These are phyloP conservation scores for Felis chaus DNA, from an alignment of 2,113 vertebrate genomes.

Conservation along the genomic window DNA sequence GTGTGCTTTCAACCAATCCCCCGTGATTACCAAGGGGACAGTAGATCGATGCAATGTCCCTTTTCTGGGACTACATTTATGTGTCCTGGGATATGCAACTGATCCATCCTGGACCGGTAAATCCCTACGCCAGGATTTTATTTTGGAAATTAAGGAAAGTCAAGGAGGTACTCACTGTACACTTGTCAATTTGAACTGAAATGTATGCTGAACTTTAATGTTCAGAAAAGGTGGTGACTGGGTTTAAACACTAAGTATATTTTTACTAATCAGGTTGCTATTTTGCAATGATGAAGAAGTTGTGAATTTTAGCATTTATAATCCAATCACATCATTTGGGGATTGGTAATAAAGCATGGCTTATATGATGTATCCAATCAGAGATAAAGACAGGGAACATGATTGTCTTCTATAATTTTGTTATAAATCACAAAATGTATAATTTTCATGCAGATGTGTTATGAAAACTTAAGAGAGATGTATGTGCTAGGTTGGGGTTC, in stretches of 20 bases:
- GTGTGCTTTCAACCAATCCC: background rate
- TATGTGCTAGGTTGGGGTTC: background rate
- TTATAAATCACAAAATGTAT: slow-evolving; percentile 19
- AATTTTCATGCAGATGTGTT: slow-evolving; percentile 1
- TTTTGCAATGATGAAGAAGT: slow-evolving; percentile 25
- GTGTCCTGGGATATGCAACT: background rate
- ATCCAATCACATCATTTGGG: slow-evolving; percentile 25
- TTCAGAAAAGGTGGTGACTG: background rate
- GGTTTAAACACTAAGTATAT: background rate
- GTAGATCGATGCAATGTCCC: background rate
- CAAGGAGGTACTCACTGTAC: background rate
- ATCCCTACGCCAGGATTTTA: background rate
- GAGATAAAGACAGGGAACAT: slow-evolving; percentile 45
- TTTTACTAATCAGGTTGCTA: slow-evolving; percentile 25
- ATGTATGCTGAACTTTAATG: background rate
- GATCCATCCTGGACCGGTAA: background rate
- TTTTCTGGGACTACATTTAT: background rate
- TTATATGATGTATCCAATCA: slow-evolving; percentile 48
- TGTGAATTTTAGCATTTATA: slow-evolving; percentile 31
- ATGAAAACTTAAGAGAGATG: background rate
- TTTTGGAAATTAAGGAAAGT: background rate
- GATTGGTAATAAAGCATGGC: background rate
- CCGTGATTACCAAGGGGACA: background rate
- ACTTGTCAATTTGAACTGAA: background rate
- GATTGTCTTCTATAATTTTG: slow-evolving; percentile 44